phyloP scores from a whole-genome alignment of 1,140 invertebrate genomes.

The Cotesia typhae region DNA sequence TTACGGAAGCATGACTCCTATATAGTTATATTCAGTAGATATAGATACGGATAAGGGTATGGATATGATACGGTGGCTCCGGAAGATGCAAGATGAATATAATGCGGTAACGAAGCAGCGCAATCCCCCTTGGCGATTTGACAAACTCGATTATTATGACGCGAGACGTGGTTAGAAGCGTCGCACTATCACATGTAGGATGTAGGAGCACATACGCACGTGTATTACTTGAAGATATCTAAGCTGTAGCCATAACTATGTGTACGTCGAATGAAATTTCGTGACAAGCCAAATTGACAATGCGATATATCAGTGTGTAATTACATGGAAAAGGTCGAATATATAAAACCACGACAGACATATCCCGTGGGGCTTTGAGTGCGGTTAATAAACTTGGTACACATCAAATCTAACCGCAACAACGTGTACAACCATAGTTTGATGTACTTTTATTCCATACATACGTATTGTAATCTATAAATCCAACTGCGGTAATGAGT shows the following conservation, averaged over 20 bases:
- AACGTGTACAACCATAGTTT: constrained; percentile 12
- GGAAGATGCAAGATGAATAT: constrained; percentile 1
- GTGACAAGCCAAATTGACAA: constrained; percentile 22
- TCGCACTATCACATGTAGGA: constrained; percentile 1
- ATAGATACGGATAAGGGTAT: neutral
- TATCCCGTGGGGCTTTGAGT: constrained; percentile 4
- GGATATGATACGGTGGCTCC: too few species aligned
- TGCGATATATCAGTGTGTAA: constrained; percentile 16
- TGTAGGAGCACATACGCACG: neutral
- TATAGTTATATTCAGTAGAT: neutral
- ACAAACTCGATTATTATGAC: constrained; percentile 35
- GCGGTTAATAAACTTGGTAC: constrained; percentile 34
- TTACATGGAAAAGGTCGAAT: constrained; percentile 16
- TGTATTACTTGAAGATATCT: constrained; percentile 4
- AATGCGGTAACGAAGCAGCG: constrained; percentile 19
- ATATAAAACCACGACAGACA: constrained; percentile 24
- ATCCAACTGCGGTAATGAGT: constrained; percentile 13
- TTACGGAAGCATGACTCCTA: too few species aligned
- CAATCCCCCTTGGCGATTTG: constrained; percentile 32
- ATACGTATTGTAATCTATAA: constrained; percentile 27
- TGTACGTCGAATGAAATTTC: constrained; percentile 18
- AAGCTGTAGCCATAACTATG: neutral
- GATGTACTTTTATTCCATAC: constrained; percentile 8
- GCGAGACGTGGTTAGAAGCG: constrained; percentile 24
- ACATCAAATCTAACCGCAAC: constrained; percentile 33